These are phyloP conservation scores for Sphenodon punctatus DNA, from an alignment of 2,797 vertebrate species.

Conservation along the genomic window DNA sequence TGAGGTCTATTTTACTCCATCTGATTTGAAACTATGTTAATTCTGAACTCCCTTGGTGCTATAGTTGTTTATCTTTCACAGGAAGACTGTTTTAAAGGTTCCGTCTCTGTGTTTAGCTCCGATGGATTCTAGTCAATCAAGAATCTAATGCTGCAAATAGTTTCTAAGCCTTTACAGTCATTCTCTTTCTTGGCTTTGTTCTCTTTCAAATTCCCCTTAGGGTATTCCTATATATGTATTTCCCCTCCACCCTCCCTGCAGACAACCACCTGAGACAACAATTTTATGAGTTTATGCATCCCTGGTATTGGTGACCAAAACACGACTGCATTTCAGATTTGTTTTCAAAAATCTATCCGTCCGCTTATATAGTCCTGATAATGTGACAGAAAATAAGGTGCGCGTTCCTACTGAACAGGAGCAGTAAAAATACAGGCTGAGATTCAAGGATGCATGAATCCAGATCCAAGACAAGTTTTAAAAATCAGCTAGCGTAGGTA, in stretches of 20 bases:
- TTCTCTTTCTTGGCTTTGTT: neutral
- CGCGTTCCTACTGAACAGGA: neutral
- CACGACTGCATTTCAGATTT: neutral
- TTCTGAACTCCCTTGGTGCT: neutral
- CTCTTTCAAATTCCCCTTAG: neutral
- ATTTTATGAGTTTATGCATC: neutral
- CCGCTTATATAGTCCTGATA: neutral
- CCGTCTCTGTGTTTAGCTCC: neutral
- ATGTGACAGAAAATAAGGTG: neutral
- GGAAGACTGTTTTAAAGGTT: neutral
- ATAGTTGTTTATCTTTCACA: neutral
- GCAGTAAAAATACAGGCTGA: neutral
- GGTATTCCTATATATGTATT: neutral
- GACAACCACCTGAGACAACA: neutral
- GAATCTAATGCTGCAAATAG: neutral
- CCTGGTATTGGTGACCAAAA: neutral
- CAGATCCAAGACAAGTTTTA: neutral
- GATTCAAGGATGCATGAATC: neutral
- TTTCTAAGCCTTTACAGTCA: neutral
- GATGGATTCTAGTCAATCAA: neutral
- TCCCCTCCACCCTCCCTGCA: neutral
- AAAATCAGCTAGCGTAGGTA: slow-evolving; percentile 22
- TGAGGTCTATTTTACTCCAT: slow-evolving; percentile 29
- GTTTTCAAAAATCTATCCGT: neutral
- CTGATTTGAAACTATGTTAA: neutral